Percentiles rank a stretch among this genome's conserved stretches.
Evolutionary conservation across 2,113 vertebrate genomes (phyloP).

Genomic region (Perca schrenkii): DNA sequence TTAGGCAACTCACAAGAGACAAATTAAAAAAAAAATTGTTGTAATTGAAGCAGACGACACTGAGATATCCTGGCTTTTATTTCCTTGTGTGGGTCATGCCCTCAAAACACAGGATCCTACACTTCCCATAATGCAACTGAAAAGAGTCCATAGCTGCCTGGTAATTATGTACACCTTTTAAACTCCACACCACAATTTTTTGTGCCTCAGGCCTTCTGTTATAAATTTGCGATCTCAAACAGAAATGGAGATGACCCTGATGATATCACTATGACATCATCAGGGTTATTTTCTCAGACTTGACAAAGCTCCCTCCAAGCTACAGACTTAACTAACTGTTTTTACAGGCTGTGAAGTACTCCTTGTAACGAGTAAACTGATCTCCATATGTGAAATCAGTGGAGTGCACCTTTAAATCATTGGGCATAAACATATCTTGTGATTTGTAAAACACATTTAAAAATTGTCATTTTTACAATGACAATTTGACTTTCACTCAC

Average conservation of each 20-base stretch:
- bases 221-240: neutral
- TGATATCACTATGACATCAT: slow-evolving; percentile 1
- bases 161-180: neutral
- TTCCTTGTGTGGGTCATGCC: neutral
- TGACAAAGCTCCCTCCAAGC: neutral
- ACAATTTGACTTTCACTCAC: neutral
- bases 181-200: neutral
- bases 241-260: neutral
- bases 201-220: neutral
- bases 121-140: slow-evolving; percentile 7
- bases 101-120: neutral
- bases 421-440: neutral
- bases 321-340: neutral
- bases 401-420: neutral
- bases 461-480: neutral
- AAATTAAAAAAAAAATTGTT: neutral
- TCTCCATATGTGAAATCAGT: neutral
- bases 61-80: neutral
- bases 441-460: neutral
- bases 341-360: neutral
- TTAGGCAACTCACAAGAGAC: neutral
- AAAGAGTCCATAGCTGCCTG: neutral
- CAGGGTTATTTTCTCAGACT: neutral
- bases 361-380: neutral
- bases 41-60: neutral